Evolutionary conservation across 2,797 vertebrate species (phyloP).

Genomic region (Carduelis carduelis): DNA sequence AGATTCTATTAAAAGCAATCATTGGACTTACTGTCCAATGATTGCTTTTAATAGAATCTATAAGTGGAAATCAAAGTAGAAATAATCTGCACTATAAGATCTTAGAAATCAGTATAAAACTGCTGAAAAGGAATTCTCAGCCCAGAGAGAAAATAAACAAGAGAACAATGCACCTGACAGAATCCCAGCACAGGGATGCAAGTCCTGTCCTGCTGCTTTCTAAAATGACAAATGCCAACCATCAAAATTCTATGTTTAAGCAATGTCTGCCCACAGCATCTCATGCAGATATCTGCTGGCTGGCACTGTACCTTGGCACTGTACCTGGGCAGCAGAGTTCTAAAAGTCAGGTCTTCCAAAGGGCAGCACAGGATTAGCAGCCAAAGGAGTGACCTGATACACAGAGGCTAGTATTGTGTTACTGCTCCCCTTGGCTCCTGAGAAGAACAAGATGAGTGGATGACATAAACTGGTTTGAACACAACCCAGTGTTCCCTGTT

Average conservation of each 20-base stretch:
- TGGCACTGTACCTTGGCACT: neutral
- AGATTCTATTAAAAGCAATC: neutral
- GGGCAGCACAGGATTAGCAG: neutral
- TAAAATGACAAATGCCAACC: neutral
- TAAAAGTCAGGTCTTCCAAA: neutral
- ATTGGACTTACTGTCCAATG: neutral
- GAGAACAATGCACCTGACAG: neutral
- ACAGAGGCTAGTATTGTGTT: neutral
- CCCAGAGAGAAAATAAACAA: neutral
- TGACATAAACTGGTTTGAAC: constrained; percentile 1
- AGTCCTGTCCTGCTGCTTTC: neutral
- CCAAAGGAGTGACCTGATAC: neutral
- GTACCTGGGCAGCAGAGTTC: neutral
- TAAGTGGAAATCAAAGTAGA: neutral
- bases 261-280: neutral
- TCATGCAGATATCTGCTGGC: neutral
- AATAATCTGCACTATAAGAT: neutral
- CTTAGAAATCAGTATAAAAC: neutral
- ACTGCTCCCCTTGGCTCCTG: neutral
- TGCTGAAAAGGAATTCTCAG: neutral
- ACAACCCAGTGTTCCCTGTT: neutral
- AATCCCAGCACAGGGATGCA: neutral
- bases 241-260: neutral
- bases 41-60: no score
- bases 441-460: neutral